Base-by-base conservation (phyloP, 2,797 vertebrate species). In the Erithacus rubecula region DNA sequence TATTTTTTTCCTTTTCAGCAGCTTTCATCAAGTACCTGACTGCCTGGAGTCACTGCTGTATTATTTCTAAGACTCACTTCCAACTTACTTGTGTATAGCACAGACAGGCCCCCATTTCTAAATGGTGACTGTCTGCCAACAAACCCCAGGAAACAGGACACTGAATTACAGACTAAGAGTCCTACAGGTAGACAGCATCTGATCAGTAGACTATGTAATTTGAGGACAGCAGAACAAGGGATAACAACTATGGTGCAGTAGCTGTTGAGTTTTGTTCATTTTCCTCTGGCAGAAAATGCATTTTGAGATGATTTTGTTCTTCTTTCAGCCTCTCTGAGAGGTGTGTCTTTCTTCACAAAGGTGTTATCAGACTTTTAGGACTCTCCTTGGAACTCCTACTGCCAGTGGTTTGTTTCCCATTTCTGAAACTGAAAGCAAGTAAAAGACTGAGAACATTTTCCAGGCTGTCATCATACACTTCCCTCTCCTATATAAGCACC, bases 341-440 rank as follows among this genome's bases (percentile, higher is more conserved):
- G 3, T 39, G 70, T 20, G 11, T 49, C 65, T 41, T 79, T 81
- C 76, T 90, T 98, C 95, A 98, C 58, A 98, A 94, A 5, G 78
- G 46, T 47, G 97, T 98, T 32, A 97, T 21, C 77, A 95, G 63
- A 75, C 70, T 87, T 79, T 97, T 96, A 86, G 97, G 82, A 29
- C 69, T 96, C 89, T 93, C 58, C 72, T 64, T 79, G 44, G 97
- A 94, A 32, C 63, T 82, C 65, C 93, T 96, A 34, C 88, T 8
- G 52, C 60, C 79, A 29, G 89, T 70, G 71, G 55, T 32, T 77
- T 94, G 91, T 82, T 88, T 95, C 51, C 83, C 34, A 5, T 82
- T 96, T 91, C 95, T 97, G 97, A 98, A 98, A 94, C 97, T 98
- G 96, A 91, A 97, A 97, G 87, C 64, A 92, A 95, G 85, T 13